phyloP scores from a whole-genome alignment of 2,113 vertebrate species.

The Poeciliopsis prolifica region DNA sequence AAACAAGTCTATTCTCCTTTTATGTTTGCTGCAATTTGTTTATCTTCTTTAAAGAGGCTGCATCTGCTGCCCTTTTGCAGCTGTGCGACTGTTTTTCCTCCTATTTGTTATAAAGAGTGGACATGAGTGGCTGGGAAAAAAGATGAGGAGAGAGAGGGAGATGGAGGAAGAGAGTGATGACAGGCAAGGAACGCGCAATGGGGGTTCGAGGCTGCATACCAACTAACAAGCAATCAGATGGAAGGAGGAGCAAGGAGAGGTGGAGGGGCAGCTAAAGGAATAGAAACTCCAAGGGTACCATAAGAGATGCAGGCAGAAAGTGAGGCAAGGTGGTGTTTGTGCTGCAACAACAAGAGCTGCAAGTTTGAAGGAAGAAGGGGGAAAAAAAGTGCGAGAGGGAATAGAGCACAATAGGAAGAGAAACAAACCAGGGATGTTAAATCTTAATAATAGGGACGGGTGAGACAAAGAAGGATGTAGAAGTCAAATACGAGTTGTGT shows the following conservation, averaged over 20 bases:
- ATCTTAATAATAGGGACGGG: constrained; percentile 1
- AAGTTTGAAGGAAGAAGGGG: constrained; percentile 5
- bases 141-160: constrained; percentile 34
- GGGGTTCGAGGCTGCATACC: constrained; percentile 71
- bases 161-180: constrained; percentile 70
- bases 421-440: constrained; percentile 12
- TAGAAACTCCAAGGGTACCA: constrained; percentile 49
- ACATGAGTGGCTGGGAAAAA: constrained; percentile 32
- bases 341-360: constrained; percentile 18
- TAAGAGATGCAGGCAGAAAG: constrained; percentile 34
- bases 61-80: constrained; percentile 13
- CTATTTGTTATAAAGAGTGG: constrained; percentile 30
- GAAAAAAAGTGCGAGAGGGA: not conserved
- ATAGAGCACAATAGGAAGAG: not conserved
- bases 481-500: not conserved
- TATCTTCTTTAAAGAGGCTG: constrained; percentile 32
- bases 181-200: constrained; percentile 70
- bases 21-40: constrained; percentile 33
- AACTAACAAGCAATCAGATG: constrained; percentile 73
- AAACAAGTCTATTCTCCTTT: constrained; percentile 21
- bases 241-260: constrained; percentile 40
- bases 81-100: constrained; percentile 4
- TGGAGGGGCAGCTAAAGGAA: constrained; percentile 33
- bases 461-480: constrained; percentile 21
- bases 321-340: constrained; percentile 10